Base-by-base conservation (phyloP, 2,113 vertebrate genomes). In the Ranitomeya imitator region DNA sequence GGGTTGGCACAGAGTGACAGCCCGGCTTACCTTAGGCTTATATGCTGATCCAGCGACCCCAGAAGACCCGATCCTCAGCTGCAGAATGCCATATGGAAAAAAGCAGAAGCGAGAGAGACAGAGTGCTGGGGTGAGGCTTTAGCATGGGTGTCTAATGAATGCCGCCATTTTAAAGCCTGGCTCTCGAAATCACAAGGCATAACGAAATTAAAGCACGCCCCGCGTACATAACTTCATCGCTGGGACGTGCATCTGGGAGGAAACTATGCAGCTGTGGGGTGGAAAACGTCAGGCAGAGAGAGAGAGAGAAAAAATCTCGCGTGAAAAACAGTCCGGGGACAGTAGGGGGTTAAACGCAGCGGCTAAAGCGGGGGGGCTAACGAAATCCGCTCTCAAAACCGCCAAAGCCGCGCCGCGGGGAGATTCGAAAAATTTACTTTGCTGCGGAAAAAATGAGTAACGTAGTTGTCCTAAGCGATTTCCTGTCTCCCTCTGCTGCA, bases 101-200 rank as follows among this genome's bases (percentile, higher is more conserved):
- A 91, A 90, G 92, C 91, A 85, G 85, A 89, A 87, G 89, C 90
- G 77, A 81, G 85, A 90, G 89, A 86, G 89, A 90, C 91, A 85
- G 51, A 84, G 87, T 63, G 92, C 90, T 65, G 57, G 88, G 37
- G 89, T 87, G 91, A 90, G 91, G 90, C 86, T 91, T 89, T 91
- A 93, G 92, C 90, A 90, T 90, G 92, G 92, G 91, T 92, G 91
- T 79, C 60, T 83, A 87, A 78, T 77, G 88, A 91, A 91, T 91
- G 92, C 90, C 93, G 93, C 93, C 93, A 93, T 93, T 92, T 93
- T 94, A 93, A 92, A 94, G 90, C 86, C 89, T 89, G 91, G 83
- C 89, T 91, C 86, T 89, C 45, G 90, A 91, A 91, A 93, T 90
- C 92, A 89, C 91, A 91, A 92, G 91, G 91, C 90, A 91, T 88